Base-by-base conservation (phyloP, 1,140 invertebrate species). In the Drosophila nigromelanica region DNA sequence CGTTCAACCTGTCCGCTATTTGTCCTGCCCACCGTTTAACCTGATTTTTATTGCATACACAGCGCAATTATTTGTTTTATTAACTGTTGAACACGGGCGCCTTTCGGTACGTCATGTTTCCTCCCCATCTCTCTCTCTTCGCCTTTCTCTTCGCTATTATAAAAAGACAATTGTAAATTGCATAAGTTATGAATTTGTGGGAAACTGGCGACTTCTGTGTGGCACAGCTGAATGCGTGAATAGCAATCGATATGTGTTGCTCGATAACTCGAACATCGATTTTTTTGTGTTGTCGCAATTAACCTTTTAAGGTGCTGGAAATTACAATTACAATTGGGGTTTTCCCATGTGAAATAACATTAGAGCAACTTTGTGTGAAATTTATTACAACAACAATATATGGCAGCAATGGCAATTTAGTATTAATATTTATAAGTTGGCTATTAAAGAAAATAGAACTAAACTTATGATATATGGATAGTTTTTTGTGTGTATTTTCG, bases 61-160 rank as follows among this genome's bases (percentile, higher is more conserved):
- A 80, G 59, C 78, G 83, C 83, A 89, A 89, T 89, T 89, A 89
- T 89, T 89, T 89, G 83, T 89, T 89, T 89, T 89, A 89, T 89
- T 89, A 89, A 89, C 83, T 89, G 83, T 89, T 89, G 79, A 89
- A 89, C 83, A 89, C 77, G 83, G 70, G 83, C 5, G 81, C 76
- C 81, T 76, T 66, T 62, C 35, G 47, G 42, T 68, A 60, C 66
- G 12, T 63, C 82, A 70, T 80, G 81, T 72, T 61, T 64, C 68
- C 10, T 27, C 15, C 18, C 27, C 11, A 10, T 21, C 2, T 11
- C 27, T 8, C 27, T 30, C 7, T 8, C 30, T 2, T 33, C 30
- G 2, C 30, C 8, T 3, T 12, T 12, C 6, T 1, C 11, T 15
- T 5, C 21, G 14, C 15, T 10, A 43, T 67, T 50, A 35, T 70